Evolutionary conservation across 2,888 invertebrate species (phyloP), one percentile per base, ranked within the genome.

Genomic region (Vandiemenella viatica): DNA sequence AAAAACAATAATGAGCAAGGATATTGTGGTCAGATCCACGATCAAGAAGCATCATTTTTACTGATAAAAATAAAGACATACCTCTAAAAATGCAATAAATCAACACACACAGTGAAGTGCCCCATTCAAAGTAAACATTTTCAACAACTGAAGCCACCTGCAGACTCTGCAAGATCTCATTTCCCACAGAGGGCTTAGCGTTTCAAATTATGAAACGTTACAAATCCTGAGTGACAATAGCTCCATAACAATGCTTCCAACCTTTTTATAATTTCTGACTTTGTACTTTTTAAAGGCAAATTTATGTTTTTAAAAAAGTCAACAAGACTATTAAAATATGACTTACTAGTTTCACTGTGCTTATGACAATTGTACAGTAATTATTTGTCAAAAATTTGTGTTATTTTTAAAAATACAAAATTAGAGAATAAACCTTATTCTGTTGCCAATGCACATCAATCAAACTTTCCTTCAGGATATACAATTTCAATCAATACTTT

Each of bases 271-370:
- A 32, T 38, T 49, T 50, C 50, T 53, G 49, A 54, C 52, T 55
- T 55, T 53, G 53, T 55, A 53, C 55, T 53, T 55, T 50, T 52
- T 53, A 49, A 53, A 55, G 53, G 53, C 53, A 48, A 51, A 48
- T 43, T 48, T 50, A n/a, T 51, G 47, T 51, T 53, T 49, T 32
- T 44, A 50, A 50, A 43, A 50, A 51, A 51, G 53, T 53, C 53
- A 53, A 53, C 50, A 53, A 47, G 47, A 46, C 46, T 51, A 53
- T 53, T 51, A 51, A 53, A 51, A 53, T 53, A 53, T 51, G 43
- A 48, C 50, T 42, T 48, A 43, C 46, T 37, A 47, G 26, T 45
- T 22, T 52, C 50, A 47, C 50, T 47, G 48, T 48, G 48, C 44
- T 32, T 49, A 22, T 43, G 46, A 43, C 37, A 46, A 37, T 19